Conservation (phyloP, 2,888 invertebrate species). For the Mythimna loreyi region DNA sequence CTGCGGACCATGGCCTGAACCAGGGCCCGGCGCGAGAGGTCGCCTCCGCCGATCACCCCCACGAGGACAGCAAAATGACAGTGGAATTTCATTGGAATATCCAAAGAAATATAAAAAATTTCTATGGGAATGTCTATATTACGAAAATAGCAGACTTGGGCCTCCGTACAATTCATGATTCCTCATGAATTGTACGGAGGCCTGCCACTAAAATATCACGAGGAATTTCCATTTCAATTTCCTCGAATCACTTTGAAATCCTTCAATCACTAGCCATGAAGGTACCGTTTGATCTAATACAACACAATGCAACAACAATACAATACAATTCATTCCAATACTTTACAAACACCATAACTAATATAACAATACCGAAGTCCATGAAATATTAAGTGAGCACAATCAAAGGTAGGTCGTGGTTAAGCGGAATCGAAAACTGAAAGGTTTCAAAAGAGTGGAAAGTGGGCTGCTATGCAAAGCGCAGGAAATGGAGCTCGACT, state of each 20-base stretch:
- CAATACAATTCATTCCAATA: constrained; percentile 16
- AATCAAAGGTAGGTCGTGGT: constrained; percentile 43
- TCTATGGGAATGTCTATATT: no score
- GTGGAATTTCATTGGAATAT: no score
- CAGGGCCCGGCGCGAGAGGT: no score
- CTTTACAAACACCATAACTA: constrained; percentile 7
- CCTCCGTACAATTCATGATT: no score
- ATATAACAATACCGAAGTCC: constrained; percentile 7
- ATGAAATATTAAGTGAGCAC: constrained; percentile 30
- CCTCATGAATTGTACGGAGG: no score
- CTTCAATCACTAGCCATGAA: not conserved
- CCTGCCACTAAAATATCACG: not conserved
- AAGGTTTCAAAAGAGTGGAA: constrained; percentile 48
- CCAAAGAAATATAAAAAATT: no score
- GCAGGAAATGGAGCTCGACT: constrained; percentile 57
- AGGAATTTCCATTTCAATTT: not conserved
- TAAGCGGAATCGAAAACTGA: constrained; percentile 53
- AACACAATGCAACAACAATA: constrained; percentile 1
- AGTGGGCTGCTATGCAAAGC: constrained; percentile 56
- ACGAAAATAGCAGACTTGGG: no score
- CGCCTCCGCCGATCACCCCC: no score
- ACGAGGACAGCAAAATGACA: no score
- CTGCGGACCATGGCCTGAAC: no score
- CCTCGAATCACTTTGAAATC: not conserved
- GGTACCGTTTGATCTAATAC: not conserved